Conservation (phyloP, 2,113 vertebrate species). For the Pyrgilauda ruficollis region DNA sequence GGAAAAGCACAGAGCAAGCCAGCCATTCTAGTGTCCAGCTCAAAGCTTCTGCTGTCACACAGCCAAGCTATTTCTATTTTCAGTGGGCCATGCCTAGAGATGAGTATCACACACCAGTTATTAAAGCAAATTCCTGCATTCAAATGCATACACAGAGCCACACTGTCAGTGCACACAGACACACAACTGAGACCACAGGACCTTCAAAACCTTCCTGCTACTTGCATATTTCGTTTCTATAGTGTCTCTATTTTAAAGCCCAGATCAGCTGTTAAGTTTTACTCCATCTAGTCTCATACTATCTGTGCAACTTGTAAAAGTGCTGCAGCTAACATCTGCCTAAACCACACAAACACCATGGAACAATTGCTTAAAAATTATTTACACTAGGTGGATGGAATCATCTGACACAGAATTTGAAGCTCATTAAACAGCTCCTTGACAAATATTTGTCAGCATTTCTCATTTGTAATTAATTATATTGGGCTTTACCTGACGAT, state of each 20-base stretch:
- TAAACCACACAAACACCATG: neutral
- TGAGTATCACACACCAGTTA: conserved; percentile 13
- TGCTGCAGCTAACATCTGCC: conserved; percentile 20
- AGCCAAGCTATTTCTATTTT: conserved; percentile 34
- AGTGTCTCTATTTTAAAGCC: neutral
- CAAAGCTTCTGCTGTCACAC: conserved; percentile 17
- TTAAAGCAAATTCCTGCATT: conserved; percentile 50
- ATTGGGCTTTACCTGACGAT: conserved; percentile 23
- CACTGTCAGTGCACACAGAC: neutral
- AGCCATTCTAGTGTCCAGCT: conserved; percentile 2
- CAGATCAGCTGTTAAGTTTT: neutral
- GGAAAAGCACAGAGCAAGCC: neutral
- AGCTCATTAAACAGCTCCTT: conserved; percentile 43
- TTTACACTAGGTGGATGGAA: conserved; percentile 54
- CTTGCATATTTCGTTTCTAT: neutral
- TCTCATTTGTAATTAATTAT: conserved; percentile 61
- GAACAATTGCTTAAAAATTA: conserved; percentile 64
- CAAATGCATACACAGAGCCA: neutral
- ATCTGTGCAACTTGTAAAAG: neutral
- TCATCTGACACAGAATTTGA: conserved; percentile 41
- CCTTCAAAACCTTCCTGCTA: neutral
- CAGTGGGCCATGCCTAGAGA: conserved; percentile 1
- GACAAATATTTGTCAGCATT: conserved; percentile 63
- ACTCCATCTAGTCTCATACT: neutral
- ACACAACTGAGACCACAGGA: neutral